These are phyloP conservation scores for Chirona hameri DNA, from an alignment of 2,888 invertebrate species.

Conservation along the genomic window DNA sequence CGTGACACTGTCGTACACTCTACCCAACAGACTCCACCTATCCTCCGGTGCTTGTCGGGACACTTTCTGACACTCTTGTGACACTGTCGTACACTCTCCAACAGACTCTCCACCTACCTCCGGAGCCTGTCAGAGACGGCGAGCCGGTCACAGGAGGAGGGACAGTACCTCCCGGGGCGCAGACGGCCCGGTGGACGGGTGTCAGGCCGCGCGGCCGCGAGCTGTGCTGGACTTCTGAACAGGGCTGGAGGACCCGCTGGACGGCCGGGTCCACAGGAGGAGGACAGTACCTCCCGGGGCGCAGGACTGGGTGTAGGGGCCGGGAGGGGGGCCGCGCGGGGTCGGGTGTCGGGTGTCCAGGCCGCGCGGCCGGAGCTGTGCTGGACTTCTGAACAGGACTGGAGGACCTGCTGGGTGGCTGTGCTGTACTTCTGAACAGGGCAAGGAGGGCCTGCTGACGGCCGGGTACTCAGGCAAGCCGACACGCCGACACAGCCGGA, in stretches of 20 bases:
- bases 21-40: no score
- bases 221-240: neutral
- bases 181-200: slow-evolving; percentile 46
- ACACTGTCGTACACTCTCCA: no score
- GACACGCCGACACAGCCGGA: no score
- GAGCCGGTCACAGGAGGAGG: slow-evolving; percentile 60
- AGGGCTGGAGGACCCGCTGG: neutral
- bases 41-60: no score
- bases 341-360: no score
- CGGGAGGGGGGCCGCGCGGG: no score
- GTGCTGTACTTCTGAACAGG: neutral
- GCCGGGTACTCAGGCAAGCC: no score
- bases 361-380: slow-evolving; percentile 47
- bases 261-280: no score
- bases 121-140: slow-evolving; percentile 63
- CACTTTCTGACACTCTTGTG: no score
- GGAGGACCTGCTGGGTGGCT: neutral
- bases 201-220: slow-evolving; percentile 49
- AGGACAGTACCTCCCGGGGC: no score
- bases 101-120: slow-evolving; percentile 44
- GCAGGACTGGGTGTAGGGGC: no score
- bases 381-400: neutral
- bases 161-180: slow-evolving; percentile 42
- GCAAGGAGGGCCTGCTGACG: neutral
- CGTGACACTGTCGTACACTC: no score